These are phyloP conservation scores for Physocephala rufipes DNA, from an alignment of 2,888 invertebrate species.

Conservation along the genomic window DNA sequence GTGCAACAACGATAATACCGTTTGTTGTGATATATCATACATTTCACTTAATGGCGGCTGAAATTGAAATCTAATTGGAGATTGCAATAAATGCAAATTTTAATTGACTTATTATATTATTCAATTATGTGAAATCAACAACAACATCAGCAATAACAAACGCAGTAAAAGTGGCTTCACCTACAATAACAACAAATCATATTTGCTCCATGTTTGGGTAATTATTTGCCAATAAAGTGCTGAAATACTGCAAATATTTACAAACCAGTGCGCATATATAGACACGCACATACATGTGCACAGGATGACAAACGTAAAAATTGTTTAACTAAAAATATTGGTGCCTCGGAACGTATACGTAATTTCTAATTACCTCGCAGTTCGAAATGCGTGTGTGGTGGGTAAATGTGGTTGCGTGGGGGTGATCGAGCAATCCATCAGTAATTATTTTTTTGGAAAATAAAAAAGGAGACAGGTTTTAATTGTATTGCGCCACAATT, in stretches of 20 bases:
- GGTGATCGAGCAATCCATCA: too few relatives aligned
- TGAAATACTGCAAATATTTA: slow-evolving; percentile 34
- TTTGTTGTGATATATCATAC: too few relatives aligned
- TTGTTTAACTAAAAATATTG: slow-evolving; percentile 43
- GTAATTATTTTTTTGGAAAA: too few relatives aligned
- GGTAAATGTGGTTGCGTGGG: too few relatives aligned
- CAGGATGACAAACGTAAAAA: slow-evolving; percentile 32
- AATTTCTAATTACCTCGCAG: slow-evolving; percentile 38
- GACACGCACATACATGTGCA: slow-evolving; percentile 8
- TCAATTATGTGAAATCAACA: slow-evolving; percentile 27
- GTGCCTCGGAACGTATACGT: slow-evolving; percentile 31
- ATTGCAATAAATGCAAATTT: slow-evolving; percentile 30
- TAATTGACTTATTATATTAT: slow-evolving; percentile 36
- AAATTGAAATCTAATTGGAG: slow-evolving; percentile 28
- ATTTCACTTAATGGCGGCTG: slow-evolving; percentile 9
- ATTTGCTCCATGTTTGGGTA: not conserved
- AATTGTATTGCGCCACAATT: too few relatives aligned
- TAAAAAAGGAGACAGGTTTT: too few relatives aligned
- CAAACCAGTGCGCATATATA: not conserved
- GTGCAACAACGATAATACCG: too few relatives aligned
- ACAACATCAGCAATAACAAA: not conserved
- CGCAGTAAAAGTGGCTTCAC: not conserved
- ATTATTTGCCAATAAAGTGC: slow-evolving; percentile 30
- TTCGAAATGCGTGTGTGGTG: too few relatives aligned
- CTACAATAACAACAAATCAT: not conserved